Base-by-base conservation (phyloP, 2,113 vertebrate genomes). In the Amia ocellicauda region DNA sequence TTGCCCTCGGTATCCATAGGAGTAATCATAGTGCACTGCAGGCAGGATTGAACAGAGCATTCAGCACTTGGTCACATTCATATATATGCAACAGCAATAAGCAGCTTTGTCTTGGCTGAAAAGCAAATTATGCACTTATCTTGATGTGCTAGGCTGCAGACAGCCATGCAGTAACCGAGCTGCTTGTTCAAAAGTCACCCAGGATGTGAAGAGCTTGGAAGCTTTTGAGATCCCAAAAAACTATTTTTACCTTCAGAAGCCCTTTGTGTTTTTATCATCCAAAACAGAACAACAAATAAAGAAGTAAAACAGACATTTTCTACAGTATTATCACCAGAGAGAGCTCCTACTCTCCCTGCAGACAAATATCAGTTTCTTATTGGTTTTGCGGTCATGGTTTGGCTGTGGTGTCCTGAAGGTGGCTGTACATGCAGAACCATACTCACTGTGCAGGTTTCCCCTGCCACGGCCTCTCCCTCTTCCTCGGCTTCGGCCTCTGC, bases 401-500 rank as follows among this genome's bases (percentile, higher is more conserved):
- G n/a, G n/a, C n/a, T n/a, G n/a, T n/a, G n/a, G n/a, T n/a, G n/a
- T n/a, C n/a, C n/a, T n/a, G n/a, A n/a, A n/a, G n/a, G n/a, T n/a
- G n/a, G n/a, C n/a, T n/a, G n/a, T n/a, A n/a, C n/a, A n/a, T n/a
- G n/a, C n/a, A n/a, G n/a, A n/a, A n/a, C n/a, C n/a, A 26, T 17
- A 26, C 31, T 64, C 77, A 93, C 94, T 85, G 88, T 86, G 81
- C 24, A 87, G 82, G 47, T n/a, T n/a, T n/a, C 91, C 94, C 87
- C 92, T 85, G 45, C 93, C 90, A 29, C 93, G 88, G 40, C 93
- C 94, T 41, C 93, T 88, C 31, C 93, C 94, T 72, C 92, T 88
- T 60, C 93, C 93, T 58, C 94, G 54, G 0, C 91, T 85, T 73
- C 94, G 73, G 20, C 90, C 83, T 59, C 92, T 86, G 50, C 92